These are phyloP conservation scores for Sabatieria punctata DNA, from an alignment of 2,888 invertebrate genomes.

Conservation along the genomic window DNA sequence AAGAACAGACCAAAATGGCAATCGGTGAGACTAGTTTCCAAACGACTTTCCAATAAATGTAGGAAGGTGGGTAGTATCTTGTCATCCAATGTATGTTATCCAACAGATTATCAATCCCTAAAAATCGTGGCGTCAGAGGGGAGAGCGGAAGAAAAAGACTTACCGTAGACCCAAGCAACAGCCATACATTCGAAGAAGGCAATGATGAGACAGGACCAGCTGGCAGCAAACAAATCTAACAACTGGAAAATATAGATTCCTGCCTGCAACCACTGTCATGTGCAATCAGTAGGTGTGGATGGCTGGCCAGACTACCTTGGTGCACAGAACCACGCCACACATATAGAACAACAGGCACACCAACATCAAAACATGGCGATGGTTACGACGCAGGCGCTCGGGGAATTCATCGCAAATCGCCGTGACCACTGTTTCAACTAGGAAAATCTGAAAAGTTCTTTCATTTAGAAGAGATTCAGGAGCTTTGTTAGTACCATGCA, in stretches of 20 bases:
- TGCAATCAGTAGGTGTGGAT: no score
- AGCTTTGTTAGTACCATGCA: no score
- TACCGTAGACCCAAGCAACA: constrained; percentile 41
- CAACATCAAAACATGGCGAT: constrained; percentile 22
- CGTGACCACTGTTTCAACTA: constrained; percentile 42
- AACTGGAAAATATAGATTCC: constrained; percentile 40
- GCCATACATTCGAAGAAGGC: constrained; percentile 44
- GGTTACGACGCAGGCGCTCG: constrained; percentile 25
- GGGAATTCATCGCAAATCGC: constrained; percentile 41
- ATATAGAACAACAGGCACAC: constrained; percentile 21
- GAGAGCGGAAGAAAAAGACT: constrained; percentile 9
- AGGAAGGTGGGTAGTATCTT: constrained; percentile 47
- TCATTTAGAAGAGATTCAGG: neutral
- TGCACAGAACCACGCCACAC: constrained; percentile 25
- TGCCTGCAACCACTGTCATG: no score
- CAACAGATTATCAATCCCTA: constrained; percentile 37
- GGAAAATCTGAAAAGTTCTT: constrained; percentile 38
- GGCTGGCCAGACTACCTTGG: no score
- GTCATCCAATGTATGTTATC: constrained; percentile 42
- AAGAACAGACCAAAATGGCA: constrained; percentile 48
- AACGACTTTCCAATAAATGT: constrained; percentile 51
- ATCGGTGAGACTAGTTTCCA: constrained; percentile 55
- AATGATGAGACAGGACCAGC: constrained; percentile 40
- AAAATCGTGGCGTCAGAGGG: constrained; percentile 37
- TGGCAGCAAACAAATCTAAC: constrained; percentile 39